A percentile compares a stretch with the other conserved stretches of the same genome.
These are phyloP conservation scores for Pediacus dermestoides DNA, from an alignment of 2,888 invertebrate species.

Conservation along the genomic window DNA sequence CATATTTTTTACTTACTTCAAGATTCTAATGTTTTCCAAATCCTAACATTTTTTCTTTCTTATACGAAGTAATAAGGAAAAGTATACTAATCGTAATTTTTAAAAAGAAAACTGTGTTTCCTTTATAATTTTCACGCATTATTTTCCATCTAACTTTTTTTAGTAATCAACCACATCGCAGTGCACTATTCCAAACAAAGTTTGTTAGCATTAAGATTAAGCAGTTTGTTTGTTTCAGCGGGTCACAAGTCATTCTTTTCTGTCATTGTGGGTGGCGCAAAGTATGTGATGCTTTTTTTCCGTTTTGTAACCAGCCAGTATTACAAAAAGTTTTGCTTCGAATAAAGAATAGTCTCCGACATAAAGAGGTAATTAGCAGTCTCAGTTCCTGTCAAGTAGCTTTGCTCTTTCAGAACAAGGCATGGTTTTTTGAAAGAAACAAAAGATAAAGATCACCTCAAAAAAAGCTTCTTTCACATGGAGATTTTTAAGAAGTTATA, in stretches of 20 bases:
- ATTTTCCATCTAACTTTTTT: too few relatives aligned
- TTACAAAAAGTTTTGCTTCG: slow-evolving; percentile 31
- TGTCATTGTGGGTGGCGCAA: slow-evolving; percentile 29
- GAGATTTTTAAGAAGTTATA: slow-evolving; percentile 2
- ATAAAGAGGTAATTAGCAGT: slow-evolving; percentile 48
- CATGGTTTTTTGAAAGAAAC: slow-evolving; percentile 36
- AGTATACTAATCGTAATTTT: too few relatives aligned
- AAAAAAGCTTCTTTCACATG: slow-evolving; percentile 2
- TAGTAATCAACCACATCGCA: too few relatives aligned
- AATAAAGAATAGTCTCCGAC: slow-evolving; percentile 42
- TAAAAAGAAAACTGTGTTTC: too few relatives aligned
- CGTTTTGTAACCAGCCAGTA: slow-evolving; percentile 12
- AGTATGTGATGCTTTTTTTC: slow-evolving; percentile 20
- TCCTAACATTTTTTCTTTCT: too few relatives aligned
- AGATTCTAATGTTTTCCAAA: too few relatives aligned
- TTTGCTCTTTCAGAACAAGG: slow-evolving; percentile 41
- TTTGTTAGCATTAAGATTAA: too few relatives aligned
- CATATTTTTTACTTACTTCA: too few relatives aligned
- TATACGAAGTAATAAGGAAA: too few relatives aligned
- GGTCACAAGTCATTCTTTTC: slow-evolving; percentile 28
- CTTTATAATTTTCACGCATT: too few relatives aligned
- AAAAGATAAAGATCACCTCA: slow-evolving; percentile 36
- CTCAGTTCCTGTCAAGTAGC: slow-evolving; percentile 46
- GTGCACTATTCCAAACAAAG: too few relatives aligned
- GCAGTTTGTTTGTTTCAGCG: slow-evolving; percentile 8